A percentile compares a stretch with the other conserved stretches of the same genome.
phyloP scores from a whole-genome alignment of 2,113 vertebrate species.

The Mirza zaza region DNA sequence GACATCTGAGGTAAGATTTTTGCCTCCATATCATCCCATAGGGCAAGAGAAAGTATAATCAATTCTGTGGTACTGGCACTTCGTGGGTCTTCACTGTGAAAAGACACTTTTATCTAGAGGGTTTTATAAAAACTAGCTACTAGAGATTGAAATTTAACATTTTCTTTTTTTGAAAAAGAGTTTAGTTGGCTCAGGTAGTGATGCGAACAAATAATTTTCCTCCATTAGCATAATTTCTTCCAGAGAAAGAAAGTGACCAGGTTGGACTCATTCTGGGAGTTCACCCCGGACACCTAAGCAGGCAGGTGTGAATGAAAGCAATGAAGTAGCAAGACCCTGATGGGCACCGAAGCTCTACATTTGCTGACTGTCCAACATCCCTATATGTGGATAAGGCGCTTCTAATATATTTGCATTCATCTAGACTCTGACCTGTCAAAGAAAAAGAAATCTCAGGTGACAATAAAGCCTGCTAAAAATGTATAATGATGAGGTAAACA shows the following conservation, averaged over 20 bases:
- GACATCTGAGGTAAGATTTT: background rate
- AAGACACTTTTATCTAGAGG: background rate
- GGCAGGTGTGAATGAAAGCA: background rate
- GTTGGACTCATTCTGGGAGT: background rate
- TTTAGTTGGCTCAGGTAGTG: background rate
- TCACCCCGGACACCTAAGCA: too few relatives aligned
- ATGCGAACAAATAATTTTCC: background rate
- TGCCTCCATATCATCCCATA: background rate
- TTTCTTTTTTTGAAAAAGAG: background rate
- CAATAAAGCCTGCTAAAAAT: background rate
- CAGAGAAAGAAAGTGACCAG: background rate
- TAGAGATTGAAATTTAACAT: background rate
- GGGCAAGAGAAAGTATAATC: background rate
- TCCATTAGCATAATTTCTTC: background rate
- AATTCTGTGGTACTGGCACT: background rate
- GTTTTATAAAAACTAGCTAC: background rate
- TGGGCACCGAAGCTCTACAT: background rate
- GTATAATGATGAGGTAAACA: background rate
- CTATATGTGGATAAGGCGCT: background rate
- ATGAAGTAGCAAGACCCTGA: background rate
- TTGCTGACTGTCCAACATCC: background rate
- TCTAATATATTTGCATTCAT: background rate
- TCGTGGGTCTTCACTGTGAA: background rate
- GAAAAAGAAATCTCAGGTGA: background rate
- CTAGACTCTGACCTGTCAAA: background rate